phyloP scores from a whole-genome alignment of 2,113 vertebrate species.

The Stigmatopora argus region DNA sequence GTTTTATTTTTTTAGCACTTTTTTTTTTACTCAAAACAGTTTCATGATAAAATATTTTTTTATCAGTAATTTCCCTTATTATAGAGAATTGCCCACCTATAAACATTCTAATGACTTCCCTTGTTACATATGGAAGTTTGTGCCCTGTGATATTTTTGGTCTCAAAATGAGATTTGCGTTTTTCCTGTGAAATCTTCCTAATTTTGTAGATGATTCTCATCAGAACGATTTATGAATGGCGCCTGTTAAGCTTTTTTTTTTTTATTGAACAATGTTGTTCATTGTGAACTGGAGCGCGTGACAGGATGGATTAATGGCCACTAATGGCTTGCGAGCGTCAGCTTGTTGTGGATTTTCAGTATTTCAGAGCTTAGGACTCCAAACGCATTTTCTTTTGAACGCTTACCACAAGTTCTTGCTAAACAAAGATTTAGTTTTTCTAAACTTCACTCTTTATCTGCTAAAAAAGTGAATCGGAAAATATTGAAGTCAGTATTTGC shows the following conservation, averaged over 20 bases:
- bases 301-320: constrained; percentile 34
- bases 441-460: neutral
- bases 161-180: constrained; percentile 6
- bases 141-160: constrained; percentile 24
- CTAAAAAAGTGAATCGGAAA: constrained; percentile 81
- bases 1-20: neutral
- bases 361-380: constrained; percentile 25
- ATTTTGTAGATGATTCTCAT: constrained; percentile 30
- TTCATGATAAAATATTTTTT: neutral
- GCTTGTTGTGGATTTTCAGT: constrained; percentile 40
- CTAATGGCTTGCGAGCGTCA: constrained; percentile 23
- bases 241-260: constrained; percentile 24
- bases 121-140: constrained; percentile 22
- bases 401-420: constrained; percentile 1
- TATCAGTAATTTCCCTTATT: constrained; percentile 1
- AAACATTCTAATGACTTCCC: constrained; percentile 32
- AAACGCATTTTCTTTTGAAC: constrained; percentile 12
- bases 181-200: constrained; percentile 16
- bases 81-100: constrained; percentile 29
- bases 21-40: neutral
- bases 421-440: neutral
- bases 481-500: constrained; percentile 71
- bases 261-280: constrained; percentile 32
- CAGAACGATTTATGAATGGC: constrained; percentile 23
- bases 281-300: constrained; percentile 43